phyloP scores from a whole-genome alignment of 2,797 vertebrate genomes.

The Karalla daura region DNA sequence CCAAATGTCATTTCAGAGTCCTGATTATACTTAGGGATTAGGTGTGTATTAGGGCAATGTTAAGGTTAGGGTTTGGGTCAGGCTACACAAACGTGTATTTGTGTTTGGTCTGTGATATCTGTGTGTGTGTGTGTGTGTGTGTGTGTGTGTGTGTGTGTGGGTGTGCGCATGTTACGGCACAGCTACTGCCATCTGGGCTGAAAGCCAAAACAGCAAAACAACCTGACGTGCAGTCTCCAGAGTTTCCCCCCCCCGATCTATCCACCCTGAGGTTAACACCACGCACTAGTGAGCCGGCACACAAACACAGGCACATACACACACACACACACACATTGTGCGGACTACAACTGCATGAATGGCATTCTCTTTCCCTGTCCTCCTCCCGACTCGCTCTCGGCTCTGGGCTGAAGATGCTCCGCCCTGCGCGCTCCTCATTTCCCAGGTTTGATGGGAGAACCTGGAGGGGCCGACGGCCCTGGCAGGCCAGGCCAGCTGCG shows the following conservation, averaged over 20 bases:
- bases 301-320: slow-evolving; percentile 22
- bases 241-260: slow-evolving; percentile 39
- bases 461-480: not conserved
- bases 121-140: slow-evolving; percentile 17
- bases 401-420: slow-evolving; percentile 1
- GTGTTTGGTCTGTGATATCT: not conserved
- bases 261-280: slow-evolving; percentile 54
- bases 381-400: slow-evolving; percentile 5
- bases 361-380: slow-evolving; percentile 10
- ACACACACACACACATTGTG: slow-evolving; percentile 8
- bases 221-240: slow-evolving; percentile 49
- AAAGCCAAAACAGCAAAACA: slow-evolving; percentile 54
- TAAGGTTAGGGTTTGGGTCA: too few species aligned
- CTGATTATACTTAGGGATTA: too few species aligned
- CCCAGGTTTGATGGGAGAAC: not conserved
- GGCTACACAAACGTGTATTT: too few species aligned
- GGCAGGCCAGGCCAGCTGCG: slow-evolving; percentile 19
- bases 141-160: slow-evolving; percentile 32
- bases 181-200: slow-evolving; percentile 32
- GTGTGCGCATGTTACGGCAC: slow-evolving; percentile 17
- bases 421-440: slow-evolving; percentile 2
- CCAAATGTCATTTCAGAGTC: too few species aligned
- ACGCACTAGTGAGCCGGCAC: slow-evolving; percentile 27
- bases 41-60: too few species aligned
- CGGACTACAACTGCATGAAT: slow-evolving; percentile 12